phyloP scores from a whole-genome alignment of 2,888 invertebrate genomes.

The Blera fallax region DNA sequence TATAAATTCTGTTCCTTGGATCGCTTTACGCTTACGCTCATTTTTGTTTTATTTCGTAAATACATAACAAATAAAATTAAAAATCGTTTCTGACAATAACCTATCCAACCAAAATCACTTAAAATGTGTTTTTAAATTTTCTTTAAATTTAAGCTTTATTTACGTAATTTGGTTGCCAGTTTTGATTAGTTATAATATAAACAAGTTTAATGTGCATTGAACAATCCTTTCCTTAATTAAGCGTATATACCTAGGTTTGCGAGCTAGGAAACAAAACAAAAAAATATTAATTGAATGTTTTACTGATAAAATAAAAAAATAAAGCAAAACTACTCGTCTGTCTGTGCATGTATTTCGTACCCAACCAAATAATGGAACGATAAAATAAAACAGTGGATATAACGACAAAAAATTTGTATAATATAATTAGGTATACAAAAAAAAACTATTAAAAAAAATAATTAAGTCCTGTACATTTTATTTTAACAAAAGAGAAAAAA shows the following conservation, averaged over 20 bases:
- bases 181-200: not conserved
- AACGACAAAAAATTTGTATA: conserved; percentile 45
- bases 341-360: conserved; percentile 58
- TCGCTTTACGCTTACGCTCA: too few relatives aligned
- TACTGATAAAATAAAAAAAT: not conserved
- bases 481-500: conserved; percentile 49
- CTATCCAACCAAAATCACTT: too few relatives aligned
- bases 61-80: too few relatives aligned
- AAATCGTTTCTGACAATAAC: too few relatives aligned
- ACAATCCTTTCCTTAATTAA: conserved; percentile 44
- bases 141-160: not conserved
- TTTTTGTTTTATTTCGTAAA: too few relatives aligned
- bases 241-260: conserved; percentile 14
- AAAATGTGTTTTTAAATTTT: too few relatives aligned
- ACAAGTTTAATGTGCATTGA: conserved; percentile 23
- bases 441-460: conserved; percentile 1
- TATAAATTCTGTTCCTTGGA: too few relatives aligned
- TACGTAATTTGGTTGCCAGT: not conserved
- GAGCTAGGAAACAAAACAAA: conserved; percentile 16
- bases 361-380: conserved; percentile 29
- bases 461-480: conserved; percentile 62
- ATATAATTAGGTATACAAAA: conserved; percentile 42
- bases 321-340: conserved; percentile 37
- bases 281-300: conserved; percentile 13
- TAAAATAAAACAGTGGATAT: conserved; percentile 12